These are phyloP conservation scores for Trissolcus basalis DNA, from an alignment of 1,140 invertebrate genomes.

Conservation along the genomic window DNA sequence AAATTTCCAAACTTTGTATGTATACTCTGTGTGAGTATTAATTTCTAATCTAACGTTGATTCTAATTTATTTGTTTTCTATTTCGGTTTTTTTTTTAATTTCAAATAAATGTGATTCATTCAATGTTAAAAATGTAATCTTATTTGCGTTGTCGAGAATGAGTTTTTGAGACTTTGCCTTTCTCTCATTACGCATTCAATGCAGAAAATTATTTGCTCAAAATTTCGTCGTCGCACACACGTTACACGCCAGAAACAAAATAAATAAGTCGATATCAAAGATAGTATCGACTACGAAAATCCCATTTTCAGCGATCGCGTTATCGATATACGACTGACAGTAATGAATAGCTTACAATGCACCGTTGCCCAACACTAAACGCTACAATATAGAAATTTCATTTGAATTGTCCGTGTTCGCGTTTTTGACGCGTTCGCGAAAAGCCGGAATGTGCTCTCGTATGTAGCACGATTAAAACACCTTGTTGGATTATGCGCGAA, in stretches of 20 bases:
- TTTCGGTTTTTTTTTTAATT: too few relatives aligned
- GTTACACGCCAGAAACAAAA: constrained; percentile 26
- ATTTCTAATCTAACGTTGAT: too few relatives aligned
- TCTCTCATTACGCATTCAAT: constrained; percentile 47
- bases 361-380: constrained; percentile 42
- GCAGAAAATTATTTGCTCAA: constrained; percentile 41
- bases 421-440: constrained; percentile 41
- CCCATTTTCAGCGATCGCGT: constrained; percentile 34
- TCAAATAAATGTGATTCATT: too few relatives aligned
- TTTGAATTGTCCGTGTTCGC: constrained; percentile 33
- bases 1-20: too few relatives aligned
- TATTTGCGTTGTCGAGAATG: constrained; percentile 20
- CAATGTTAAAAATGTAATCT: neutral
- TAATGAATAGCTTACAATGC: constrained; percentile 46
- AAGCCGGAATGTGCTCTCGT: constrained; percentile 34
- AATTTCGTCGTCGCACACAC: constrained; percentile 36
- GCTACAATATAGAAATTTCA: constrained; percentile 51
- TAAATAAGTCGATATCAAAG: constrained; percentile 51
- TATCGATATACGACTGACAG: constrained; percentile 37
- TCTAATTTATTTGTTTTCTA: too few relatives aligned
- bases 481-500: constrained; percentile 54
- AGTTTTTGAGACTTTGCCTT: constrained; percentile 33
- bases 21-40: too few relatives aligned
- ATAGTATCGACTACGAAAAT: constrained; percentile 45
- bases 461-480: constrained; percentile 51